A percentile compares a stretch with the other conserved stretches of the same genome.
Evolutionary conservation across 2,797 vertebrate species (phyloP).

Genomic region (Agapornis canus): DNA sequence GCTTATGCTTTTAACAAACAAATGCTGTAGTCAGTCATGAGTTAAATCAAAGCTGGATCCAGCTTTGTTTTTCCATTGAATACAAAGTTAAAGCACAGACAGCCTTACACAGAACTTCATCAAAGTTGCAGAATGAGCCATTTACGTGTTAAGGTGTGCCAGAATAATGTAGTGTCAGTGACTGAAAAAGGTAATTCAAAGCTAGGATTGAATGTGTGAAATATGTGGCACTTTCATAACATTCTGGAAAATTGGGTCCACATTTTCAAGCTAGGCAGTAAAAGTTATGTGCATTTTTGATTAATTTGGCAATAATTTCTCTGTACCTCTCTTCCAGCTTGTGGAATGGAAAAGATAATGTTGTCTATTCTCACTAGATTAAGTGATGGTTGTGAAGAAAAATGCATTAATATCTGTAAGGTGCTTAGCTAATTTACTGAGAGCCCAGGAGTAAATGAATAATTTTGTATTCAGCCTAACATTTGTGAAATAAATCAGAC

Average conservation of each 20-base stretch:
- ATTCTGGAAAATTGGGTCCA: slow-evolving; percentile 21
- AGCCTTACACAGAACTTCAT: neutral
- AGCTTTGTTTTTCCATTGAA: neutral
- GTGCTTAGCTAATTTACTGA: neutral
- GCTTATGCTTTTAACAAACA: neutral
- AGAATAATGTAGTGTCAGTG: slow-evolving; percentile 31
- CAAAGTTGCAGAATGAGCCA: neutral
- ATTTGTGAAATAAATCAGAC: slow-evolving; percentile 2
- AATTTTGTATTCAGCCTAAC: slow-evolving; percentile 20
- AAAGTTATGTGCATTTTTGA: slow-evolving; percentile 20
- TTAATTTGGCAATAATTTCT: slow-evolving; percentile 55
- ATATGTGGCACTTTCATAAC: slow-evolving; percentile 37
- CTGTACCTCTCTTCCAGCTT: neutral
- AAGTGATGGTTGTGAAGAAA: neutral
- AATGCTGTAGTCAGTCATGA: neutral
- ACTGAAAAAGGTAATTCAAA: slow-evolving; percentile 45
- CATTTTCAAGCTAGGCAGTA: slow-evolving; percentile 31
- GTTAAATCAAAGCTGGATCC: neutral
- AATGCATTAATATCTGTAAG: slow-evolving; percentile 24
- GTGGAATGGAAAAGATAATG: neutral
- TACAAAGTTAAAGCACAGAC: neutral
- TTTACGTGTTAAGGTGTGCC: neutral
- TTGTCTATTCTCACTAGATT: neutral
- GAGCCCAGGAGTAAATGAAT: neutral
- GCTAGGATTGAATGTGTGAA: slow-evolving; percentile 33